Base-by-base conservation (phyloP, 1,140 invertebrate species). In the Procambarus clarkii region DNA sequence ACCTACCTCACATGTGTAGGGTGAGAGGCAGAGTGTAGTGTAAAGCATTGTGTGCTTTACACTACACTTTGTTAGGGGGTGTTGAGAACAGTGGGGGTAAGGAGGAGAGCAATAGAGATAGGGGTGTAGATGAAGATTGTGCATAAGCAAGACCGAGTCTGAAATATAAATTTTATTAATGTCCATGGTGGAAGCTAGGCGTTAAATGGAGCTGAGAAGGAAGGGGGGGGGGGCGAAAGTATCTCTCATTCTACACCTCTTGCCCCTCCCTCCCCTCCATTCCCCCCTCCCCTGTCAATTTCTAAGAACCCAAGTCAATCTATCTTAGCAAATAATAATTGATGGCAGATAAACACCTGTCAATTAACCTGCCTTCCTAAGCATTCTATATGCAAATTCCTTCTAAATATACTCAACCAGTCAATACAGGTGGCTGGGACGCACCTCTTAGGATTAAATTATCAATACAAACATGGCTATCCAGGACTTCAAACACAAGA, bases 401-500 rank as follows among this genome's bases (percentile, higher is more conserved):
- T 82, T 82, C 87, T 89, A 89, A 89, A 89, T 89, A 89, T 89
- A 89, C 87, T 89, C 87, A 79, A 46, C 78, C 48, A 50, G 79
- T 81, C 87, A 82, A 58, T 81, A 54, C 24, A 81, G 78, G 50
- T 79, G 64, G n/a, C 87, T 89, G 21, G 34, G 45, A 60, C 60
- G 71, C 24, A 50, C 50, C 87, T 71, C 79, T 82, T 71, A 89
- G 64, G 69, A 81, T 82, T 89, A 82, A 89, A 89, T 89, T 81
- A 89, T 82, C 87, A 89, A 74, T 89, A 79, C 69, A 89, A 89
- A 89, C 87, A 77, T 54, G 77, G 79, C 87, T 60, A 83, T 76
- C 87, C 87, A 89, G 69, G 78, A 81, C 87, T 78, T 89, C 87
- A 89, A 89, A 89, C 87, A 89, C 87, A 89, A 89, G 87, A 89